phyloP scores from a whole-genome alignment of 2,797 vertebrate genomes.

The Enoplosus armatus region DNA sequence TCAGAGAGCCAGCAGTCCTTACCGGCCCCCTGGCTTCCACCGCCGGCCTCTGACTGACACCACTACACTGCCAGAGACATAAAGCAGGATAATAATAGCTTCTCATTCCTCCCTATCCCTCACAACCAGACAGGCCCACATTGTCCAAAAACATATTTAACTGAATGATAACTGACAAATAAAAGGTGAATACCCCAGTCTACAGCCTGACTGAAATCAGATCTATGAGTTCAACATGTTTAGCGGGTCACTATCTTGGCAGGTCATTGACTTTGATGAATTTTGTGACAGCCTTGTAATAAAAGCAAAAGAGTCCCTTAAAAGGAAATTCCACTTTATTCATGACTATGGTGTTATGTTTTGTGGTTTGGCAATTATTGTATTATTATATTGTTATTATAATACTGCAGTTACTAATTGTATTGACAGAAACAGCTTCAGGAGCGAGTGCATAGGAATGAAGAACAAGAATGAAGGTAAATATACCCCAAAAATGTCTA shows the following conservation, averaged over 20 bases:
- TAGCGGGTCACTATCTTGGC: conserved; percentile 52
- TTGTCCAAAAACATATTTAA: conserved; percentile 63
- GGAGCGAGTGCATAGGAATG: neutral
- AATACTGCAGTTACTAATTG: neutral
- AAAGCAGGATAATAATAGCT: conserved; percentile 76
- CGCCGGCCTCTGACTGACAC: conserved; percentile 72
- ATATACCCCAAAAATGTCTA: neutral
- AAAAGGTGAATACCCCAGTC: conserved; percentile 57
- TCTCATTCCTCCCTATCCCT: conserved; percentile 62
- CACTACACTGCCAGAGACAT: conserved; percentile 70
- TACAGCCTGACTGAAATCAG: conserved; percentile 44
- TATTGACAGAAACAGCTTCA: neutral
- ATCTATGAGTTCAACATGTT: conserved; percentile 50
- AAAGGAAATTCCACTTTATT: conserved; percentile 42
- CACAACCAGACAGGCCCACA: conserved; percentile 46
- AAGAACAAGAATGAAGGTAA: neutral
- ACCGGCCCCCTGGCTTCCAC: conserved; percentile 63
- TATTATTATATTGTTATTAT: too few relatives aligned
- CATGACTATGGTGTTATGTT: conserved; percentile 1
- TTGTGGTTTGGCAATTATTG: too few relatives aligned
- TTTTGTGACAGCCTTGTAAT: conserved; percentile 41
- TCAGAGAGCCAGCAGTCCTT: conserved; percentile 71
- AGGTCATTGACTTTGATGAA: conserved; percentile 46
- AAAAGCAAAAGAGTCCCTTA: conserved; percentile 35
- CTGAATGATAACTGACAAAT: conserved; percentile 67